Percentiles rank a stretch among this genome's conserved stretches.
These are phyloP conservation scores for Petrosia ficiformis DNA, from an alignment of 37 sponge, comb jelly and placozoan species.

Conservation along the genomic window DNA sequence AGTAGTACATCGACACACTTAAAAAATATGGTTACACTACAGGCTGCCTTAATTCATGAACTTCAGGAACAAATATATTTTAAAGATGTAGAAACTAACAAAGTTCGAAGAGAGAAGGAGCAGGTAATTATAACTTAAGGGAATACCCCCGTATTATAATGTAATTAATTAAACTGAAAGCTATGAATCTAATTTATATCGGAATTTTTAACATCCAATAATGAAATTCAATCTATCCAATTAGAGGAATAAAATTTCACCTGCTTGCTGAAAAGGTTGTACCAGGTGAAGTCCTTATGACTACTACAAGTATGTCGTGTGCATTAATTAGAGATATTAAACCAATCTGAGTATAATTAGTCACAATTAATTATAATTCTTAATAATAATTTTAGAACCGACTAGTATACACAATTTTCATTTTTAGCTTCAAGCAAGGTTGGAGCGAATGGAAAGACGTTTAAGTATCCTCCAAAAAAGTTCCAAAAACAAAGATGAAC, in stretches of 20 bases:
- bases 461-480: constrained; percentile 55
- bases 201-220: not conserved
- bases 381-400: too few relatives aligned
- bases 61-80: constrained; percentile 70
- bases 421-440: constrained; percentile 52
- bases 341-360: too few relatives aligned
- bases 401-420: too few relatives aligned
- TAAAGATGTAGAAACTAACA: constrained; percentile 46
- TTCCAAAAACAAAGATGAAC: constrained; percentile 10
- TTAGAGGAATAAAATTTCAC: too few relatives aligned
- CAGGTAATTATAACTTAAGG: constrained; percentile 39
- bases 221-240: not conserved
- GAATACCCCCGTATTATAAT: not conserved
- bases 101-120: constrained; percentile 56
- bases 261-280: too few relatives aligned
- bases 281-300: too few relatives aligned
- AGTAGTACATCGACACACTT: constrained; percentile 18
- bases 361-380: too few relatives aligned
- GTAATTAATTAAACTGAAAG: not conserved
- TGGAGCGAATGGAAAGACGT: constrained; percentile 74
- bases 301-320: too few relatives aligned
- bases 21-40: constrained; percentile 54
- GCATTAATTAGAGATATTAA: too few relatives aligned
- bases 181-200: too few relatives aligned
- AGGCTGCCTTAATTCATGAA: constrained; percentile 56